Evolutionary conservation across 2,797 vertebrate species (phyloP).

Genomic region (Phylloscopus collybita): DNA sequence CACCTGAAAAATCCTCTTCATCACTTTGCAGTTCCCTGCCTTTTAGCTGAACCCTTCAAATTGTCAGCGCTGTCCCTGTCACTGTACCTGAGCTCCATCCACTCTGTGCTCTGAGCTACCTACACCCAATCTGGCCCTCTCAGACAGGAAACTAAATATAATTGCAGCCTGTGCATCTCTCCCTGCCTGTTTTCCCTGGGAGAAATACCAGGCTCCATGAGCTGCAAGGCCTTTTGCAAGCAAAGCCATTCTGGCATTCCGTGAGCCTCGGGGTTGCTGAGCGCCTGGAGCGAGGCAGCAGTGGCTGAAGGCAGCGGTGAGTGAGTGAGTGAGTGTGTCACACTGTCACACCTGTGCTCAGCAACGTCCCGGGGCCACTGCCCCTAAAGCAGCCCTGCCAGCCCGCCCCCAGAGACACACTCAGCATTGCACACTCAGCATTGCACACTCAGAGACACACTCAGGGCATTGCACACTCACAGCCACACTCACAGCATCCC

Average conservation of each 20-base stretch:
- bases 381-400: rapidly evolving
- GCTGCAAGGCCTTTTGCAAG: background rate
- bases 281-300: background rate
- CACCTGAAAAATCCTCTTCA: background rate
- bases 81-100: background rate
- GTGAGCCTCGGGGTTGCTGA: background rate
- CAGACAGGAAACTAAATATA: background rate
- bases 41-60: background rate
- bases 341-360: background rate
- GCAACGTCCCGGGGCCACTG: background rate
- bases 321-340: background rate
- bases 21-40: background rate
- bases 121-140: background rate
- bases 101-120: background rate
- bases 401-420: background rate
- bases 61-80: background rate
- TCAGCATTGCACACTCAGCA: no score
- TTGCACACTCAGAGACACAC: no score
- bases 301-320: background rate
- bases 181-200: background rate
- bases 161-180: background rate
- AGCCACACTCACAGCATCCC: no score
- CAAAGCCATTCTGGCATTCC: rapidly evolving
- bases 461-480: background rate
- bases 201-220: background rate